phyloP scores from a whole-genome alignment of 2,797 vertebrate species.

The Oceanodroma leucorhoa region DNA sequence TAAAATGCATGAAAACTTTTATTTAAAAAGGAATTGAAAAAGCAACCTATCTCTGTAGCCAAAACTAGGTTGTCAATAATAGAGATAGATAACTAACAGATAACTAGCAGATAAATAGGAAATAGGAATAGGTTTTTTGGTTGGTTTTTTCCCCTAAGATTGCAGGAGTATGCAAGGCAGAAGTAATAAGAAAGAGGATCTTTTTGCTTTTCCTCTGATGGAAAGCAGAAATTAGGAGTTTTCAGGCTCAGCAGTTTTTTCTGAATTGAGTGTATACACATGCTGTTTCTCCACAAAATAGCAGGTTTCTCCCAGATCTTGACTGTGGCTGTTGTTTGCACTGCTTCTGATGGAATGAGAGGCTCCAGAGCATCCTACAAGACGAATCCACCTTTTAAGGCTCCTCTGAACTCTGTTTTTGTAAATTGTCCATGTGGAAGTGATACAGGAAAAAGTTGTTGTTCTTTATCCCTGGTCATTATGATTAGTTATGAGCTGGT shows the following conservation, averaged over 20 bases:
- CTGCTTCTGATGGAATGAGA: not conserved
- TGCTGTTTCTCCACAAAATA: not conserved
- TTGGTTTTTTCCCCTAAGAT: not conserved
- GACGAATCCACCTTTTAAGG: not conserved
- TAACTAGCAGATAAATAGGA: not conserved
- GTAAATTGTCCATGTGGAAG: not conserved
- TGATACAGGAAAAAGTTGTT: not conserved
- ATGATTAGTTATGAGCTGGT: not conserved
- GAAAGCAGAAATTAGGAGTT: not conserved
- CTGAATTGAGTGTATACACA: not conserved
- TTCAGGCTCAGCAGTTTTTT: not conserved
- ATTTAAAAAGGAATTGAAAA: not conserved
- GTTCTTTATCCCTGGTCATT: not conserved
- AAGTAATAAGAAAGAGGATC: not conserved
- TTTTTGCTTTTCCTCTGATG: not conserved
- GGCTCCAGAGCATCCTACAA: not conserved
- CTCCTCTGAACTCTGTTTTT: not conserved
- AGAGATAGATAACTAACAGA: not conserved
- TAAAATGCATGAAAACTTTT: not conserved
- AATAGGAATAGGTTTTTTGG: not conserved
- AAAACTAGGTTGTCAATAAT: not conserved
- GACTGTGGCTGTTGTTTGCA: not conserved
- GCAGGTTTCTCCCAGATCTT: not conserved
- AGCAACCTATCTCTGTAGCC: not conserved
- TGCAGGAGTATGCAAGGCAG: not conserved